phyloP scores from a whole-genome alignment of 2,797 vertebrate genomes.

The Onychomys torridus region DNA sequence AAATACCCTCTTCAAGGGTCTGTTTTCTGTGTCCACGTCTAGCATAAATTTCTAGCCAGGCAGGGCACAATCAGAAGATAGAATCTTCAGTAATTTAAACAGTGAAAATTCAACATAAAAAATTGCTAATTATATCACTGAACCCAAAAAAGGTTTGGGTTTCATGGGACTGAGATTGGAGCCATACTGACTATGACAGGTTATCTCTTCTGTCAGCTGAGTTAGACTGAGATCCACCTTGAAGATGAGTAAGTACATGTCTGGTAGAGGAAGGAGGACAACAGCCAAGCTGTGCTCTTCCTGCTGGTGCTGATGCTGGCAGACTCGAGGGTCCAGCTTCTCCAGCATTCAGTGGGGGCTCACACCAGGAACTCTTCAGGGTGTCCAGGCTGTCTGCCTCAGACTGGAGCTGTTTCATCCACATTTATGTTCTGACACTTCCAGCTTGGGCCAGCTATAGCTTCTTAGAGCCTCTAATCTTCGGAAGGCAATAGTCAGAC shows the following conservation, averaged over 20 bases:
- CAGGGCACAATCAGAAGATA: not conserved
- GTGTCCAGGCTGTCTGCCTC: not conserved
- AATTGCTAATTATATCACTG: not conserved
- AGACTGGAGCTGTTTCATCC: not conserved
- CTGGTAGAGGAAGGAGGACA: not conserved
- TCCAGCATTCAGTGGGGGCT: not conserved
- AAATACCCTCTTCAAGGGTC: not conserved
- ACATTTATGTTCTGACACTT: not conserved
- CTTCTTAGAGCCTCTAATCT: not conserved
- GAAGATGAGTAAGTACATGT: not conserved
- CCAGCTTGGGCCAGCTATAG: not conserved
- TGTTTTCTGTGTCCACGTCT: not conserved
- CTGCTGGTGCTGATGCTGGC: no score
- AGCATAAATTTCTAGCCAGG: not conserved
- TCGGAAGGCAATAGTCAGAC: not conserved
- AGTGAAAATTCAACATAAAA: not conserved
- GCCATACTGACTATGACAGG: not conserved
- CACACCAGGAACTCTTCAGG: not conserved
- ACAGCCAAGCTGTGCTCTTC: no score
- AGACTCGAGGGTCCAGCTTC: not conserved
- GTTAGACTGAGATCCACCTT: not conserved
- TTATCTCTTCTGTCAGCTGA: not conserved
- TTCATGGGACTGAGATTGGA: not conserved
- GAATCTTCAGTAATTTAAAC: not conserved
- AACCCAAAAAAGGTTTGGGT: not conserved